Evolutionary conservation across 2,888 invertebrate species (phyloP), one percentile per base, ranked within the genome.

Genomic region (Cephus runcator): DNA sequence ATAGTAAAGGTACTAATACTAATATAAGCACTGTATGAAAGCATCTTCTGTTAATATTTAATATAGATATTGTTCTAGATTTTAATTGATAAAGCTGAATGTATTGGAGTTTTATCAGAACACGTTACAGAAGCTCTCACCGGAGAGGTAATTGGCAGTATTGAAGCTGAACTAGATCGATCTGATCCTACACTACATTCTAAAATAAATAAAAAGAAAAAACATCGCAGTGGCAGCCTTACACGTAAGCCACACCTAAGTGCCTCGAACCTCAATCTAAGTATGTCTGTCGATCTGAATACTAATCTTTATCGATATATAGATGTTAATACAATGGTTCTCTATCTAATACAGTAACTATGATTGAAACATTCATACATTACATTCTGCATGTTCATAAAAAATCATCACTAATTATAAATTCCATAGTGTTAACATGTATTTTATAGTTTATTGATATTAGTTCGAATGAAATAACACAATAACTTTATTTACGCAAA

Each of bases 221-320:
- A 96, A 91, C 96, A 97, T 91, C 93, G 97, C 88, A 93, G 97
- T 93, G 97, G 97, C 85, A 97, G 97, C 85, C 93, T 97, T 83
- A 97, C 97, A 92, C 94, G 97, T 96, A 93, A 93, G 93, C 85
- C 85, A 82, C 85, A 87, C 80, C 84, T 85, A 86, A 87, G 85
- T 86, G 84, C 84, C 82, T 84, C 86, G 79, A 88, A 86, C 81
- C 82, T 87, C 81, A 87, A 88, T 83, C 82, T 87, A 85, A 87
- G 86, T 88, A 88, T 87, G 87, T 87, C 79, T 77, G 75, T 79
- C 56, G 56, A 56, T 56, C 56, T 56, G 56, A 56, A 56, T 56
- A 56, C 56, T 56, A 56, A 56, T 56, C 9, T 56, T 56, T 56
- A 56, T 23, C 2, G 1, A 23, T 56, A 56, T 23, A 15, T 23